Evolutionary conservation across 1,140 invertebrate species (phyloP), one percentile per base, ranked within the genome.

Genomic region (Drosophila sproati): DNA sequence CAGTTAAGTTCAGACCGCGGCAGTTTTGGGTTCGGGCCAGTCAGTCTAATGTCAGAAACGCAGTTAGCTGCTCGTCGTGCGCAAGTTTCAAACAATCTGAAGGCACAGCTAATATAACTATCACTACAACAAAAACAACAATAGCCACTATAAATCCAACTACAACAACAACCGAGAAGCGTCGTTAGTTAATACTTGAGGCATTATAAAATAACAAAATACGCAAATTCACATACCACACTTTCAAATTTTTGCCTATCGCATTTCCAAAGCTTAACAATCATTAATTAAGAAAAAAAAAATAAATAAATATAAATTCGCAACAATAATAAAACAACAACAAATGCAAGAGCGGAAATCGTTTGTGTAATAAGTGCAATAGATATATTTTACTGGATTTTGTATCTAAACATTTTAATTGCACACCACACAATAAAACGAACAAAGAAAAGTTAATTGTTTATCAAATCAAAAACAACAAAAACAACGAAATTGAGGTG

Each of bases 41-140:
- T 91, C 82, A 91, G 82, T 90, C 82, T 72, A 86, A 82, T 83
- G 78, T 90, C 81, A 91, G 88, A 83, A 91, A 80, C 87, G 82
- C 82, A 91, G 87, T 87, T 82, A 77, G 82, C 87, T 87, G 74
- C 80, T 91, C 88, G 88, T 80, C 80, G 85, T 90, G 83, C 86
- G 88, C 80, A 81, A 73, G 74, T 72, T 77, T 56, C 41, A 71
- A 87, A 76, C 56, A 69, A 82, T 68, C 82, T 64, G 12, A 67
- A 62, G 41, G 48, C 55, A 73, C 69, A 73, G 56, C 55, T 73
- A 77, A 66, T 61, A 77, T 37, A 71, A 76, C 54, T 72, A 77
- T 73, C 59, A 64, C 63, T 48, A 59, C 39, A 85, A 72, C 55
- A 71, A 73, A 32, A 80, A 51, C 50, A 79, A 54, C 48, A 71